These are phyloP conservation scores for Halichondria panicea DNA, from an alignment of 37 sponge, comb jelly and placozoan genomes.

Conservation along the genomic window DNA sequence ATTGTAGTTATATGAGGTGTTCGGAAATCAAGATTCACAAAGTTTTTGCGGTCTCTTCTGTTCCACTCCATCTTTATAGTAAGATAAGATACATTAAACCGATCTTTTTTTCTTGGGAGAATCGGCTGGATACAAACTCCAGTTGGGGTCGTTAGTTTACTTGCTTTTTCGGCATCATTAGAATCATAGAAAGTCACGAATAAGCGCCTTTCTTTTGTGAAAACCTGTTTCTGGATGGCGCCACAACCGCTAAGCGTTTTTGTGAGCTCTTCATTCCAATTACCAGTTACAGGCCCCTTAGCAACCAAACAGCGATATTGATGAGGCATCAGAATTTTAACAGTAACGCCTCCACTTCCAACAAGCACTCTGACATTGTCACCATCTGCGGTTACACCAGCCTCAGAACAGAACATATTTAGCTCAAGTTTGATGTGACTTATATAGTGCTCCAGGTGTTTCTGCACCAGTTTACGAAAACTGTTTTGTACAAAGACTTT, in stretches of 20 bases:
- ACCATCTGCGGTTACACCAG: constrained; percentile 20
- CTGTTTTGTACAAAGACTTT: neutral
- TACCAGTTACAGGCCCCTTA: neutral
- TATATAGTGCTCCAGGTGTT: neutral
- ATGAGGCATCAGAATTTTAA: constrained; percentile 61
- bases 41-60: constrained; percentile 33
- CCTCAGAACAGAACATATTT: constrained; percentile 8
- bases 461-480: constrained; percentile 7
- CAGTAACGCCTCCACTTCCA: constrained; percentile 51
- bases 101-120: neutral
- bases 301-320: constrained; percentile 37
- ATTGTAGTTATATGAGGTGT: neutral
- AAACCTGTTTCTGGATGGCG: neutral
- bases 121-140: constrained; percentile 7
- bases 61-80: constrained; percentile 56
- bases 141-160: constrained; percentile 1
- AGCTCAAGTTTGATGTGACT: constrained; percentile 6
- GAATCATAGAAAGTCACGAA: constrained; percentile 47
- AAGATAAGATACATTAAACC: neutral
- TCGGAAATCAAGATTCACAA: constrained; percentile 39
- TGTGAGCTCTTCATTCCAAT: neutral
- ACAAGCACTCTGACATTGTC: constrained; percentile 52
- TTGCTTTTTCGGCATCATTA: constrained; percentile 20
- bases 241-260: constrained; percentile 6
- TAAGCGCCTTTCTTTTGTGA: neutral